Evolutionary conservation across 37 sponge, comb jelly and placozoan species (phyloP), one percentile per base, ranked within the genome.

Genomic region (Spongia lamella): DNA sequence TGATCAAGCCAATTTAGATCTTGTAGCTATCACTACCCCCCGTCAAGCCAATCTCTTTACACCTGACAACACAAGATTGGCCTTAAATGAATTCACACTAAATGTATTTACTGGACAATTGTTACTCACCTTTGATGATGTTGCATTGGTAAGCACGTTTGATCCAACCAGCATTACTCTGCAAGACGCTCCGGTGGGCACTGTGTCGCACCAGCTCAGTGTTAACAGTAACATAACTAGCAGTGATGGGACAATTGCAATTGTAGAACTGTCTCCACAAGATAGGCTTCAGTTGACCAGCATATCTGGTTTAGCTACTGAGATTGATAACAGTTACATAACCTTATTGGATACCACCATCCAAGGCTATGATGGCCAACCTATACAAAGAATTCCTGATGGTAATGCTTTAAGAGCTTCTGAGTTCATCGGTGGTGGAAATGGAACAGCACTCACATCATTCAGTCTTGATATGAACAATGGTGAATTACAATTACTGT

Each of bases 391-490:
- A 0, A 81, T 95, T 14, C 17, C 63, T 11, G 70, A 80, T 71
- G 85, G 92, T 9, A 79, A 71, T 64, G 84, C 73, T 21, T 66
- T 91, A 7, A 64, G 57, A 47, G 92, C 90, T 15, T n/a, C 78
- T 1, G 68, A 79, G 3, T 76, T 90, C 29, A 78, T 90, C 30
- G 31, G 69, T 3, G 79, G 78, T 21, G 82, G 82, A 50, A 90
- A 81, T 76, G 86, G 86, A 19, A 84, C 86, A 33, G 55, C 77
- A 47, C 77, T 93, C 3, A 31, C 68, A 31, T 80, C 78, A 4
- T 88, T 88, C 56, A 75, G 76, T 26, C 80, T 95, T 2, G 80
- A 95, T 66, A 79, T 95, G 82, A 84, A 88, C 68, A 82, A 82
- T 19, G 92, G 92, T n/a, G 66, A 69, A n/a, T 53, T 93, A n/a